phyloP scores from a whole-genome alignment of 1,140 invertebrate genomes.

The Drosophila kohkoa region DNA sequence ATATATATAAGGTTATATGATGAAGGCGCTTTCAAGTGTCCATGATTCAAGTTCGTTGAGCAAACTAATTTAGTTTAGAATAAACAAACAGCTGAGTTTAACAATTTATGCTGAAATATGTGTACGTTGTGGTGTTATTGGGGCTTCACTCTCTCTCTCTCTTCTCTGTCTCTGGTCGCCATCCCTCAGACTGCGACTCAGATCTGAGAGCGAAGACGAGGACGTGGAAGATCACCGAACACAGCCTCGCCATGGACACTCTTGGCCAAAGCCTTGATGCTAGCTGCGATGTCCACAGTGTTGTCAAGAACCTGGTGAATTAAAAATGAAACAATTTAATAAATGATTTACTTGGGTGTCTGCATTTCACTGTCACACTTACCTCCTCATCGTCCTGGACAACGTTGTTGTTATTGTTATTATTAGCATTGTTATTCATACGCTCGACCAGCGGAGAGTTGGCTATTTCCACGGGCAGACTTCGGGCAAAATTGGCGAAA shows the following conservation, averaged over 20 bases:
- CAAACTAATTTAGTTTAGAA: conserved; percentile 79
- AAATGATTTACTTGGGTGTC: not conserved
- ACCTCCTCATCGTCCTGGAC: conserved; percentile 69
- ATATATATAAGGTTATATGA: conserved; percentile 38
- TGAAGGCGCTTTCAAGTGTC: conserved; percentile 59
- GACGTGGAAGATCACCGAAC: conserved; percentile 93
- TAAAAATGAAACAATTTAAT: not conserved
- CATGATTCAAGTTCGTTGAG: conserved; percentile 58
- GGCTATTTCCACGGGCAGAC: conserved; percentile 80
- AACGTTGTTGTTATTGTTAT: conserved; percentile 51
- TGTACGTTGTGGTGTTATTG: conserved; percentile 64
- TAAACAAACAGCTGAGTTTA: conserved; percentile 63
- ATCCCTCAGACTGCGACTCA: conserved; percentile 73
- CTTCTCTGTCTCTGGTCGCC: not conserved
- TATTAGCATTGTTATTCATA: conserved; percentile 46
- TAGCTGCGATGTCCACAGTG: conserved; percentile 91
- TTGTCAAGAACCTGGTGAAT: conserved; percentile 72
- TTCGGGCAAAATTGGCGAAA: conserved; percentile 71
- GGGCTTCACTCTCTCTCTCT: not conserved
- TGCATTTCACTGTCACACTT: not conserved
- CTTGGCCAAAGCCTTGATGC: conserved; percentile 93
- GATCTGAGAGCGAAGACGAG: conserved; percentile 92
- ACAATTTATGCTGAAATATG: conserved; percentile 49
- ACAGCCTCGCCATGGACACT: conserved; percentile 93
- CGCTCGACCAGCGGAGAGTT: conserved; percentile 69